These are phyloP conservation scores for Metopia argyrocephala DNA, from an alignment of 2,888 invertebrate species.

Conservation along the genomic window DNA sequence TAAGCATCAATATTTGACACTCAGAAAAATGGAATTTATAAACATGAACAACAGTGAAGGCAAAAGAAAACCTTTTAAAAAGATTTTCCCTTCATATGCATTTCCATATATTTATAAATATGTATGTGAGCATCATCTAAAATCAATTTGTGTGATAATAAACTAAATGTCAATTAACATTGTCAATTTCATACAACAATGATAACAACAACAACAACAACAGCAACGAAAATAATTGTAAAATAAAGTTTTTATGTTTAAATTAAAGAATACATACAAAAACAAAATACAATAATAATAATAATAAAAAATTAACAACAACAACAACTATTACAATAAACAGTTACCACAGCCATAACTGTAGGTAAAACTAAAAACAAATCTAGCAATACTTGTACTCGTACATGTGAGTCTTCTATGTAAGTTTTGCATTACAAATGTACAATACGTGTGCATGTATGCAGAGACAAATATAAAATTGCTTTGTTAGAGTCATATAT, in stretches of 20 bases:
- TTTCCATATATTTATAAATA: too few species aligned
- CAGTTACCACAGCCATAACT: neutral
- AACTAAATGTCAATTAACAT: constrained; percentile 51
- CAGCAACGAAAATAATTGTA: neutral
- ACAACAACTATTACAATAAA: neutral
- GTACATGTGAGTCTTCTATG: too few species aligned
- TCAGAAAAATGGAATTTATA: neutral
- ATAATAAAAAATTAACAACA: neutral
- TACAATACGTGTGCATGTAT: too few species aligned
- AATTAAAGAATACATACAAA: neutral
- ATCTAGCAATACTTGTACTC: too few species aligned
- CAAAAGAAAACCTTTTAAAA: neutral
- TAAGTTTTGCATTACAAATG: too few species aligned
- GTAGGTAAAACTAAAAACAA: too few species aligned
- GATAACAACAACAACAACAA: neutral
- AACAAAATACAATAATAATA: neutral
- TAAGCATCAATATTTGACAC: constrained; percentile 52
- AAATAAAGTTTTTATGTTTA: neutral
- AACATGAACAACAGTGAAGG: neutral
- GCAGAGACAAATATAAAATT: too few species aligned
- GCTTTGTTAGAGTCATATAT: neutral
- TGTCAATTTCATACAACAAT: constrained; percentile 41
- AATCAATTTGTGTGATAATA: constrained; percentile 52
- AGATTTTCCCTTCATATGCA: neutral
- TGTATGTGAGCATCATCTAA: constrained; percentile 34